Conservation (phyloP, 2,888 invertebrate species). For the Phasia obesa region DNA sequence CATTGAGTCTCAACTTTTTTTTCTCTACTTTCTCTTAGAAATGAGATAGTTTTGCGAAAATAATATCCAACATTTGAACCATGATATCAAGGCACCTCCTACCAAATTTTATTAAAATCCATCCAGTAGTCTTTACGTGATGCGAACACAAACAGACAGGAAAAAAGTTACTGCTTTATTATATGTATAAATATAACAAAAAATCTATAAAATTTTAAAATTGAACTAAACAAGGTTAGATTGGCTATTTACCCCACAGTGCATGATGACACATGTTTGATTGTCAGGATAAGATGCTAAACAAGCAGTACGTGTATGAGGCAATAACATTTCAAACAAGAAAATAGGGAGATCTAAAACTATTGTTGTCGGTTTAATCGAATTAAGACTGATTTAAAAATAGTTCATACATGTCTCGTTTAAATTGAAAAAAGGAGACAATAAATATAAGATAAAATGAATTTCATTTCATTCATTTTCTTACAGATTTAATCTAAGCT, state of each 20-base stretch:
- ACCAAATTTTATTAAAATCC: too few relatives aligned
- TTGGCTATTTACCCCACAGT: not conserved
- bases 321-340: not conserved
- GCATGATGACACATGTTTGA: not conserved
- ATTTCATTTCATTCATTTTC: not conserved
- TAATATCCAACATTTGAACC: too few relatives aligned
- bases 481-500: conserved; percentile 4
- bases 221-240: not conserved
- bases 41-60: too few relatives aligned
- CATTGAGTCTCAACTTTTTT: too few relatives aligned
- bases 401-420: not conserved
- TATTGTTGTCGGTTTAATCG: conserved; percentile 6
- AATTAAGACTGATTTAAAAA: not conserved
- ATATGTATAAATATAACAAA: not conserved
- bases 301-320: not conserved
- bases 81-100: too few relatives aligned
- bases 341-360: not conserved
- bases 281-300: not conserved
- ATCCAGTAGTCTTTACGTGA: too few relatives aligned
- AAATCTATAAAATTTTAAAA: not conserved
- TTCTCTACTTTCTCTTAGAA: too few relatives aligned
- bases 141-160: too few relatives aligned
- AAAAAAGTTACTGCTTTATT: too few relatives aligned
- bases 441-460: not conserved
- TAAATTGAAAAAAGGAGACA: not conserved